These are phyloP conservation scores for Nemotelus pantherinus DNA, from an alignment of 2,888 invertebrate species.

Conservation along the genomic window DNA sequence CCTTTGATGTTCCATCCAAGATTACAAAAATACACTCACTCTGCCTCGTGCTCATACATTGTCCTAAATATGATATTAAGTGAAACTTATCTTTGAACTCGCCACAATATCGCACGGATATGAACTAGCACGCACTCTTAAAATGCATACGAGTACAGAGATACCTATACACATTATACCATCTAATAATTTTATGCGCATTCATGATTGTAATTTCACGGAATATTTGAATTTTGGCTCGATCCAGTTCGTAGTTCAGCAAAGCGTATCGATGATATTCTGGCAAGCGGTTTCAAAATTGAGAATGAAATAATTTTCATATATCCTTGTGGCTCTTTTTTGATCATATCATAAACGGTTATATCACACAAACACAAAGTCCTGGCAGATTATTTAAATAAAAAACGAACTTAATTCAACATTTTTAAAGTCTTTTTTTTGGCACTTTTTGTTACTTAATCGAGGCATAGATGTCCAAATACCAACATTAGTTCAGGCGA, in stretches of 20 bases:
- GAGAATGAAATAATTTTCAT: slow-evolving; percentile 12
- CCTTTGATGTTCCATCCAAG: slow-evolving; percentile 35
- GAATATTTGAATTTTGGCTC: slow-evolving; percentile 42
- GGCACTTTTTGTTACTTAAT: too few species aligned
- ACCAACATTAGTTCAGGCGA: too few species aligned
- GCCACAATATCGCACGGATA: background rate
- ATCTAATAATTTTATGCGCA: slow-evolving; percentile 26
- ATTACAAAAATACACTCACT: background rate
- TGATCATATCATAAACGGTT: background rate
- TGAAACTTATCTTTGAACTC: background rate
- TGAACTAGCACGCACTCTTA: slow-evolving; percentile 5
- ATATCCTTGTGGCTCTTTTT: background rate
- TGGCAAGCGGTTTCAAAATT: slow-evolving; percentile 27
- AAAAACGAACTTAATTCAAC: too few species aligned
- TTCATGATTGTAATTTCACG: slow-evolving; percentile 41
- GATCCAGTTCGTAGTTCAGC: slow-evolving; percentile 24
- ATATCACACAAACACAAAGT: slow-evolving; percentile 10
- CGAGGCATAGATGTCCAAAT: too few species aligned
- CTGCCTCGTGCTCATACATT: slow-evolving; percentile 1
- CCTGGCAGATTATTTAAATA: background rate
- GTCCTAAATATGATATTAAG: slow-evolving; percentile 17
- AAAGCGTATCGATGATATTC: slow-evolving; percentile 33
- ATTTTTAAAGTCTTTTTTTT: too few species aligned
- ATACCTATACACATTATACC: slow-evolving; percentile 1
- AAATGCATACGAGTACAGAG: background rate